Conservation (phyloP, 23 tunicate species). For the Halocynthia roretzi region DNA sequence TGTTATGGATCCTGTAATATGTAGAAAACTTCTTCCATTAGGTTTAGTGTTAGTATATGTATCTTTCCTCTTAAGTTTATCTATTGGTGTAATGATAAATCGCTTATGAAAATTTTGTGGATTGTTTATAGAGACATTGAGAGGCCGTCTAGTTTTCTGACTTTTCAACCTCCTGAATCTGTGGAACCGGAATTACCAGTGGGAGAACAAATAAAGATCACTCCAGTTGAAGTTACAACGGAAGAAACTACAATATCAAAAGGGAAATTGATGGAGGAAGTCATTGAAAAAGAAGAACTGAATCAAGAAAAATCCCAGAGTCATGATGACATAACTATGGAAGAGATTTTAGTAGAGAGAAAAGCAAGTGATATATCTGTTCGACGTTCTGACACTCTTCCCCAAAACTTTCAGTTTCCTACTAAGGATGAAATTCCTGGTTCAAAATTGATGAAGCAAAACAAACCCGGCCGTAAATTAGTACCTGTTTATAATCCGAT, state of each 20-base stretch:
- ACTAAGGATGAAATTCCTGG: not conserved
- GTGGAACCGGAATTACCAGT: not conserved
- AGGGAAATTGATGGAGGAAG: not conserved
- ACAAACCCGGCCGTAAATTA: not conserved
- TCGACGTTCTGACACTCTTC: not conserved
- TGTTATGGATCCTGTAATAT: no score
- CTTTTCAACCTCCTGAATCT: not conserved
- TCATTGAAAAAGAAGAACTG: not conserved
- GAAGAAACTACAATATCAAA: conserved; percentile 1
- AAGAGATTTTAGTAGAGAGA: not conserved
- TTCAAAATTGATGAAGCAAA: not conserved
- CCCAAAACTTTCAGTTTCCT: not conserved
- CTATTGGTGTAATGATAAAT: no score
- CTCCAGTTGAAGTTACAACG: not conserved
- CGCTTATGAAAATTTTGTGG: no score
- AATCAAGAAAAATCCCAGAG: not conserved
- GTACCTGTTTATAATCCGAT: not conserved
- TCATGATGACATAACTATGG: not conserved
- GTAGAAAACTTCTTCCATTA: no score
- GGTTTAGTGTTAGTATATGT: no score
- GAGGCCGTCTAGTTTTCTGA: no score
- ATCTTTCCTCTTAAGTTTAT: no score
- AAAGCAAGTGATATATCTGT: not conserved
- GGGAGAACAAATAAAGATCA: no score
- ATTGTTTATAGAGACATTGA: no score